Evolutionary conservation across 2,113 vertebrate genomes (phyloP).

Genomic region (Sander vitreus): DNA sequence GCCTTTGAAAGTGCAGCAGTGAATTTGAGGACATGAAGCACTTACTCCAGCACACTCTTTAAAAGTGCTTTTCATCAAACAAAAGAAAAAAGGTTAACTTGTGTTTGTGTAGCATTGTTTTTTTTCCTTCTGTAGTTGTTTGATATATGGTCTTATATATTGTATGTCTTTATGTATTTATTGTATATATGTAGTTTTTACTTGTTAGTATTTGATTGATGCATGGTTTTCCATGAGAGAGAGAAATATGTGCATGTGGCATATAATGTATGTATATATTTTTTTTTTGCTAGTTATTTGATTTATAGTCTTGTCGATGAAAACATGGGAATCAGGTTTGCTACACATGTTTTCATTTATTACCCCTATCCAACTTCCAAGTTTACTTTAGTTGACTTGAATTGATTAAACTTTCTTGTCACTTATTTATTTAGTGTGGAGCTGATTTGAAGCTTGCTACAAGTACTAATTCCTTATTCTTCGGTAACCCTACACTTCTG

Average conservation of each 20-base stretch:
- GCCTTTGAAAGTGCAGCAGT: constrained; percentile 62
- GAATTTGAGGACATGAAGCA: constrained; percentile 46
- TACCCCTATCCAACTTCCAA: constrained; percentile 25
- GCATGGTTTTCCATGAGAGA: background rate
- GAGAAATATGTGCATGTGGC: background rate
- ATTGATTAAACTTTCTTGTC: constrained; percentile 55
- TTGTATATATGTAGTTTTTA: background rate
- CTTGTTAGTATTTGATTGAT: background rate
- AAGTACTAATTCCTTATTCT: constrained; percentile 52
- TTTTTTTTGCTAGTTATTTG: constrained; percentile 24
- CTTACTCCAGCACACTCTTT: constrained; percentile 35
- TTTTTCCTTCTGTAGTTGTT: background rate
- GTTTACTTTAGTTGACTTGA: constrained; percentile 53
- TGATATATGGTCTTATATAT: background rate
- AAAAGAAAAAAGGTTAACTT: constrained; percentile 3
- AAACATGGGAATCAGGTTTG: constrained; percentile 45
- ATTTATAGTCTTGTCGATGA: constrained; percentile 19
- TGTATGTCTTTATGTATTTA: background rate
- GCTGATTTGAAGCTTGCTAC: constrained; percentile 61
- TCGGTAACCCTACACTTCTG: constrained; percentile 53
- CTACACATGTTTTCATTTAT: constrained; percentile 23
- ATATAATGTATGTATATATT: background rate
- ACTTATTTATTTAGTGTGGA: constrained; percentile 62
- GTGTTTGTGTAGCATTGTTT: background rate
- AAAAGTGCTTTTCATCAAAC: constrained; percentile 23